Conservation (phyloP, 1,140 invertebrate genomes). For the Drosophila orena region DNA sequence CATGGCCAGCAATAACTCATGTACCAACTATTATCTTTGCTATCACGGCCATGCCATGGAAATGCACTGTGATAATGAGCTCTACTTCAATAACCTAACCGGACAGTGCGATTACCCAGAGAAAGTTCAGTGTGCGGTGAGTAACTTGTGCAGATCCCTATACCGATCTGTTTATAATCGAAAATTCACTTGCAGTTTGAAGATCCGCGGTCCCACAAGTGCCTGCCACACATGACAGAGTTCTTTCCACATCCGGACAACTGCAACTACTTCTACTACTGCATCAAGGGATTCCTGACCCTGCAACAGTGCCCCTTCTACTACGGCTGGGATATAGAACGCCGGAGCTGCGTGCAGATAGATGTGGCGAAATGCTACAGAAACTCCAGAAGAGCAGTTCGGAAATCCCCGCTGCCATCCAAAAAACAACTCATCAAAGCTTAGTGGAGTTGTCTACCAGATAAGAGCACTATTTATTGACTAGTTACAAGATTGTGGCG, state of each 20-base stretch:
- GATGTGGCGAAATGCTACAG: conserved; percentile 73
- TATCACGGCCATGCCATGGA: conserved; percentile 78
- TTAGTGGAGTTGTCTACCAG: conserved; percentile 42
- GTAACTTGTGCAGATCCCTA: conserved; percentile 5
- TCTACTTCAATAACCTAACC: conserved; percentile 68
- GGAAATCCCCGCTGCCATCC: conserved; percentile 15
- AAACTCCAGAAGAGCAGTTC: conserved; percentile 40
- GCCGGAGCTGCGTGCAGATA: conserved; percentile 71
- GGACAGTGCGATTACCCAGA: conserved; percentile 76
- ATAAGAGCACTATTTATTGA: conserved; percentile 60
- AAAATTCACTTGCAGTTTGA: conserved; percentile 45
- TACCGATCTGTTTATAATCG: background rate
- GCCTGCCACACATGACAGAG: conserved; percentile 70
- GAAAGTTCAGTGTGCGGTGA: conserved; percentile 69
- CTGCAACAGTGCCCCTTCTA: conserved; percentile 81
- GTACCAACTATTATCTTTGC: conserved; percentile 72
- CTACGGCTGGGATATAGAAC: conserved; percentile 78
- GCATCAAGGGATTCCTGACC: conserved; percentile 78
- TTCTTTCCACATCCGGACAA: conserved; percentile 80
- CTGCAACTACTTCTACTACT: conserved; percentile 83
- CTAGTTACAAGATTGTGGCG: conserved; percentile 47
- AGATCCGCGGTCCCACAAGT: conserved; percentile 58
- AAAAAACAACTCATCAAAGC: conserved; percentile 13
- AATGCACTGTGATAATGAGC: conserved; percentile 73
- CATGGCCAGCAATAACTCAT: conserved; percentile 65